Evolutionary conservation across 2,888 invertebrate genomes (phyloP), one percentile per base, ranked within the genome.

Genomic region (Leucophenga maculata): DNA sequence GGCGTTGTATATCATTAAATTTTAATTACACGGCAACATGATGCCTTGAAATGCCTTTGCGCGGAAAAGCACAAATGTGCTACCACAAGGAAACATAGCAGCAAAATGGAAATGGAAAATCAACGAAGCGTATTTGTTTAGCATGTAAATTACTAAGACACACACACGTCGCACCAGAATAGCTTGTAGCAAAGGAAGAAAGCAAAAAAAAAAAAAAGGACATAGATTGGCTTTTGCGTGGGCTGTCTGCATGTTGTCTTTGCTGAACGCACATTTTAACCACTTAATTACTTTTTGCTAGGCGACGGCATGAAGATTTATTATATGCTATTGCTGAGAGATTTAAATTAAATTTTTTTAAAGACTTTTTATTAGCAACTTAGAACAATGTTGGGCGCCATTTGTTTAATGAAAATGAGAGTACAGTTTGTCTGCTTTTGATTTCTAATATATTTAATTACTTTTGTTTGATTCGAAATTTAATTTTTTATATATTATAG

Each of bases 271-370:
- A 32, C 68, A 65, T 67, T 55, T 67, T 26, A 69, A 66, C 39
- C 46, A 67, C 69, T 70, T 70, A 70, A 70, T 70, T 72, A 68
- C 68, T 65, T 70, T 65, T 72, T 67, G 32, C 48, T 48, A 48
- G 18, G 57, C 16, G n/a, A 39, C 18, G 39, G 22, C 44, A 55
- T 3, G 44, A 60, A 32, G 52, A 59, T 55, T 55, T 31, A 52
- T 57, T 39, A 11, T 8, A 6, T 11, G 3, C 39, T 39, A 26
- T 3, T 39, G 3, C 39, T 39, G 8, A 39, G 6, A 39, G 8
- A 39, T 39, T 11, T 39, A 39, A 39, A 6, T 39, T 39, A 39
- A 39, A 6, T 39, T 39, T 39, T 26, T 26, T 26, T 26, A n/a
- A n/a, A n/a, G n/a, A n/a, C n/a, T n/a, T n/a, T n/a, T n/a, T n/a